These are phyloP conservation scores for Epinephelus malabaricus DNA, from an alignment of 2,797 vertebrate genomes.

Conservation along the genomic window DNA sequence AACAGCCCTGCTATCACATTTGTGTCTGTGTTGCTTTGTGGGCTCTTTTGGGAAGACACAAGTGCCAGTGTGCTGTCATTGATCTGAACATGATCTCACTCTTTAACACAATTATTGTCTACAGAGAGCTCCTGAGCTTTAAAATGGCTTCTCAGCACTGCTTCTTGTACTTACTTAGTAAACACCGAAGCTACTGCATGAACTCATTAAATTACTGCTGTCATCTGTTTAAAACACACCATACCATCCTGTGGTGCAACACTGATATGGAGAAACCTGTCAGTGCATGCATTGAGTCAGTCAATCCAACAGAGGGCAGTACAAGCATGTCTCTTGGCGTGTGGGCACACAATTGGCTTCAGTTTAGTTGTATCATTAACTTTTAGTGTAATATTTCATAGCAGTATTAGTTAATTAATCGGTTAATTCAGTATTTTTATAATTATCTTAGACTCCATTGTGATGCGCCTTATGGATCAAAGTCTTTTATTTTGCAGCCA, in stretches of 20 bases:
- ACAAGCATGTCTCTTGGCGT: neutral
- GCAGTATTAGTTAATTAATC: slow-evolving; percentile 31
- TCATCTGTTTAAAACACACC: slow-evolving; percentile 15
- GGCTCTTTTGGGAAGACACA: slow-evolving; percentile 19
- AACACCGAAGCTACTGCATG: slow-evolving; percentile 11
- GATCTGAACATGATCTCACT: slow-evolving; percentile 59
- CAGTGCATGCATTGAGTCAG: neutral
- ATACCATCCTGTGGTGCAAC: slow-evolving; percentile 14
- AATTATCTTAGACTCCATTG: slow-evolving; percentile 10
- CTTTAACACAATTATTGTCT: slow-evolving; percentile 44
- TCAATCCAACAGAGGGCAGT: slow-evolving; percentile 61
- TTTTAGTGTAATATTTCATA: slow-evolving; percentile 28
- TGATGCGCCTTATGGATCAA: neutral
- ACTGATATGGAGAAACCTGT: neutral
- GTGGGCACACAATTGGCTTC: too few relatives aligned
- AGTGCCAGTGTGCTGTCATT: slow-evolving; percentile 38
- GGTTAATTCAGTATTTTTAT: slow-evolving; percentile 32
- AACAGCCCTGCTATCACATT: slow-evolving; percentile 21
- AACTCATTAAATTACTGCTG: slow-evolving; percentile 27
- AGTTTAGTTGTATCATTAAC: slow-evolving; percentile 25
- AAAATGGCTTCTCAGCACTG: slow-evolving; percentile 17
- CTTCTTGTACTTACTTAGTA: neutral
- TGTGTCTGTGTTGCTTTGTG: slow-evolving; percentile 11
- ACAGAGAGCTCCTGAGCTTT: slow-evolving; percentile 7
- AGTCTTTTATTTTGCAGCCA: slow-evolving; percentile 44